Conservation (phyloP, 2,113 vertebrate species). For the Hyperopisus bebe region DNA sequence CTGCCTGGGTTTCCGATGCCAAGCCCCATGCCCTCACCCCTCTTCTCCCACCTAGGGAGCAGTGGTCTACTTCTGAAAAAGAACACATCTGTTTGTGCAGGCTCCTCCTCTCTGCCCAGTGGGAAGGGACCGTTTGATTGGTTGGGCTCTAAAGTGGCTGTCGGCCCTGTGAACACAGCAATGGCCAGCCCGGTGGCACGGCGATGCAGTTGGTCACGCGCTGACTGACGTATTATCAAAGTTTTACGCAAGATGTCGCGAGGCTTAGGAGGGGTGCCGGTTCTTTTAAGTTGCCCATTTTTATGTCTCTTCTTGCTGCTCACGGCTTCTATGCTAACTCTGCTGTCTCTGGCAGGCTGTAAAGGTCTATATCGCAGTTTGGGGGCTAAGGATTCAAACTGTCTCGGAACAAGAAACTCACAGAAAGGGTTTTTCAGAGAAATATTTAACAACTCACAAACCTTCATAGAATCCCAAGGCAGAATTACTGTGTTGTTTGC, state of each 20-base stretch:
- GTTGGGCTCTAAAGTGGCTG: background rate
- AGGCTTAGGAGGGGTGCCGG: background rate
- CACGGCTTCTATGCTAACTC: background rate
- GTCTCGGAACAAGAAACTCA: background rate
- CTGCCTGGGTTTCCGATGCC: conserved; percentile 39
- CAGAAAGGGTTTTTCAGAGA: background rate
- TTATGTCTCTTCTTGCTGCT: background rate
- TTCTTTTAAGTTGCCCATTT: background rate
- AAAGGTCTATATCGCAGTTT: background rate
- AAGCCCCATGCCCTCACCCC: conserved; percentile 40
- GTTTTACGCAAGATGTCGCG: background rate
- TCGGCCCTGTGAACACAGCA: background rate
- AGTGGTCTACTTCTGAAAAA: conserved; percentile 37
- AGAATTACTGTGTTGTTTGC: background rate
- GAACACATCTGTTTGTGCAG: conserved; percentile 29
- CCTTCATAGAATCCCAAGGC: background rate
- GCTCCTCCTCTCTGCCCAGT: background rate
- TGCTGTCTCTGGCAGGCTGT: background rate
- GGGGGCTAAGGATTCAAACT: background rate
- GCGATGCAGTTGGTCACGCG: background rate
- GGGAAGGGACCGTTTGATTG: background rate
- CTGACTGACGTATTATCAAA: background rate
- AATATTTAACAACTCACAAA: background rate
- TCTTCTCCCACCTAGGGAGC: conserved; percentile 26
- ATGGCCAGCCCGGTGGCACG: too few species aligned